Conservation (phyloP, 2,113 vertebrate genomes). For the Athene cunicularia region DNA sequence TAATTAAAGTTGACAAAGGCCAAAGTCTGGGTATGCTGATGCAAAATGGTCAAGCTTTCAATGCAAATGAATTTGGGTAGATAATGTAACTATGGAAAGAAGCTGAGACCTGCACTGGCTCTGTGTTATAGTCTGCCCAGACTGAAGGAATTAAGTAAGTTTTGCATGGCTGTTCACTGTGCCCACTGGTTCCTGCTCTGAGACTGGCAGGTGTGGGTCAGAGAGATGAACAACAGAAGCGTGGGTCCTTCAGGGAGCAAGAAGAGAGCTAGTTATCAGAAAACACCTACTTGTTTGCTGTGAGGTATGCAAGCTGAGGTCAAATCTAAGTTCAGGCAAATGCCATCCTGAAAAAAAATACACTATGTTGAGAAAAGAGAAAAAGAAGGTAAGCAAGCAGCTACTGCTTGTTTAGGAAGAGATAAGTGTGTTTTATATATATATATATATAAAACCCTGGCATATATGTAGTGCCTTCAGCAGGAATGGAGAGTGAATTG, state of each 20-base stretch:
- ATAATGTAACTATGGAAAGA: neutral
- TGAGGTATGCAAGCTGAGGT: neutral
- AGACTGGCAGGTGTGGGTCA: neutral
- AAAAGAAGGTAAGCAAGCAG: neutral
- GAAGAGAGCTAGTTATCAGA: neutral
- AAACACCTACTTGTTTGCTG: neutral
- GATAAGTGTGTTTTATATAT: neutral
- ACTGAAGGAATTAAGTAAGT: neutral
- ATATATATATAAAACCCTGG: neutral
- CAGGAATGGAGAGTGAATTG: neutral
- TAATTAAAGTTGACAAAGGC: conserved; percentile 19
- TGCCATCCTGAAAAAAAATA: neutral
- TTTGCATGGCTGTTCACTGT: neutral
- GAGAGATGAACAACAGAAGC: neutral
- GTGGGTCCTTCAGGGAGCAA: neutral
- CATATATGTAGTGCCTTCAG: neutral
- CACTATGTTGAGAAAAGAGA: neutral
- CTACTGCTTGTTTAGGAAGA: neutral
- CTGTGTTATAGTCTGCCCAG: neutral
- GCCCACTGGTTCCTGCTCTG: neutral
- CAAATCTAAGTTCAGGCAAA: neutral
- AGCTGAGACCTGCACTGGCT: neutral
- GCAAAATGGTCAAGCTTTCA: neutral
- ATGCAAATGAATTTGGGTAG: neutral
- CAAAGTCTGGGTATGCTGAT: neutral